Conservation (phyloP, 2,797 vertebrate species). For the Uromys caudimaculatus region DNA sequence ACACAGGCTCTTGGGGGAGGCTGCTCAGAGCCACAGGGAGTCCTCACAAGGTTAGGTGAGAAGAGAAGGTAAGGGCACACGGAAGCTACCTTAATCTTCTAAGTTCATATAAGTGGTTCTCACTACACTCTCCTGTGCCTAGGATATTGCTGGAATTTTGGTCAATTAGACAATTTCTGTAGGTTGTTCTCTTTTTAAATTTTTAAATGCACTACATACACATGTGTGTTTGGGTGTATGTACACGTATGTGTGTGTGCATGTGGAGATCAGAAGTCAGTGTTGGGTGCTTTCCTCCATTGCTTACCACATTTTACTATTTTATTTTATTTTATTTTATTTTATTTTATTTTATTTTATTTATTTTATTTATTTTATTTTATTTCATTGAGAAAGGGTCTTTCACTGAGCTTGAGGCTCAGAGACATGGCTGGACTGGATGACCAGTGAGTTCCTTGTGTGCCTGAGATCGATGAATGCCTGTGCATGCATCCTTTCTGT, state of each 20-base stretch:
- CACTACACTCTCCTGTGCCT: rapidly evolving
- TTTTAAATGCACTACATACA: background rate
- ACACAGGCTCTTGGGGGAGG: background rate
- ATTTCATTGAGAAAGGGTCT: background rate
- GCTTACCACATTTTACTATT: background rate
- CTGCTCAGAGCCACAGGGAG: background rate
- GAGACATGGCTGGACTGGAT: background rate
- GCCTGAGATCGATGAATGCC: background rate
- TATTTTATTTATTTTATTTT: too few species aligned
- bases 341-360: background rate
- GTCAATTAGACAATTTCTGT: background rate
- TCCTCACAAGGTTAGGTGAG: background rate
- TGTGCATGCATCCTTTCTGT: background rate
- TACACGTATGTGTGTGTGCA: too few species aligned
- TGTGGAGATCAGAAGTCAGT: background rate
- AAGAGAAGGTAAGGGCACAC: background rate
- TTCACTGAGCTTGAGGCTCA: background rate
- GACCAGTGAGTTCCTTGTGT: background rate
- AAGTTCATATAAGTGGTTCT: background rate
- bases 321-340: background rate
- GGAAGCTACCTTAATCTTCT: background rate
- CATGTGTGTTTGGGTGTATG: too few species aligned
- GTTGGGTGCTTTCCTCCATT: background rate
- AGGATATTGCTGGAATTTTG: background rate
- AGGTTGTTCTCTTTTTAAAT: background rate